These are phyloP conservation scores for Elgaria multicarinata DNA, from an alignment of 2,113 vertebrate species.

Conservation along the genomic window DNA sequence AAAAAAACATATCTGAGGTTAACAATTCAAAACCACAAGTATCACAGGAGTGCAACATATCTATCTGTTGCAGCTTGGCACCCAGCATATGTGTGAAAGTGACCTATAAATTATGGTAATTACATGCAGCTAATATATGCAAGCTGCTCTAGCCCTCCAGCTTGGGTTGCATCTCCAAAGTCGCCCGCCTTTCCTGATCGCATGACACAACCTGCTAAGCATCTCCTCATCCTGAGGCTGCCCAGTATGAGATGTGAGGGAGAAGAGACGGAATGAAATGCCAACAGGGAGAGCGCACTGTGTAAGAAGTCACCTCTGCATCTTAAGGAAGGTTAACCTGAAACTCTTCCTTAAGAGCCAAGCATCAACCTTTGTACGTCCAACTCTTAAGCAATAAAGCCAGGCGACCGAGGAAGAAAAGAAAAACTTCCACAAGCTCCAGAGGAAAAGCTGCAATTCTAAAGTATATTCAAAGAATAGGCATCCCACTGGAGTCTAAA, in stretches of 20 bases:
- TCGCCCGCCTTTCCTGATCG: not conserved
- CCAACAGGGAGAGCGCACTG: not conserved
- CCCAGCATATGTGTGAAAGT: not conserved
- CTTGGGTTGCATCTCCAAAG: not conserved
- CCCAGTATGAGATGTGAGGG: not conserved
- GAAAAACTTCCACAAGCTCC: not conserved
- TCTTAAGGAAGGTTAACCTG: not conserved
- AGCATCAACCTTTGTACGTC: not conserved
- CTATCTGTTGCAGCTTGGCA: not conserved
- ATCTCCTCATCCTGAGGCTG: not conserved
- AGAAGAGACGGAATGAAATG: not conserved
- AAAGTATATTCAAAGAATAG: not conserved
- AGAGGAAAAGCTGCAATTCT: not conserved
- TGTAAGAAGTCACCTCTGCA: not conserved
- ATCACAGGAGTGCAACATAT: not conserved
- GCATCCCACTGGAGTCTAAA: not conserved
- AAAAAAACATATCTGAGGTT: not conserved
- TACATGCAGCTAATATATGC: slow-evolving; percentile 1
- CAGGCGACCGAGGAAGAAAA: not conserved
- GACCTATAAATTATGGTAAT: slow-evolving; percentile 21
- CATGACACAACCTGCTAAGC: not conserved
- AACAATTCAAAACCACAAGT: not conserved
- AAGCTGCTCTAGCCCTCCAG: not conserved
- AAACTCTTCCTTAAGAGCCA: not conserved
- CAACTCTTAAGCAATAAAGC: not conserved